A percentile compares a stretch with the other conserved stretches of the same genome.
phyloP scores from a whole-genome alignment of 1,140 invertebrate species.

The Harpegnathos saltator region DNA sequence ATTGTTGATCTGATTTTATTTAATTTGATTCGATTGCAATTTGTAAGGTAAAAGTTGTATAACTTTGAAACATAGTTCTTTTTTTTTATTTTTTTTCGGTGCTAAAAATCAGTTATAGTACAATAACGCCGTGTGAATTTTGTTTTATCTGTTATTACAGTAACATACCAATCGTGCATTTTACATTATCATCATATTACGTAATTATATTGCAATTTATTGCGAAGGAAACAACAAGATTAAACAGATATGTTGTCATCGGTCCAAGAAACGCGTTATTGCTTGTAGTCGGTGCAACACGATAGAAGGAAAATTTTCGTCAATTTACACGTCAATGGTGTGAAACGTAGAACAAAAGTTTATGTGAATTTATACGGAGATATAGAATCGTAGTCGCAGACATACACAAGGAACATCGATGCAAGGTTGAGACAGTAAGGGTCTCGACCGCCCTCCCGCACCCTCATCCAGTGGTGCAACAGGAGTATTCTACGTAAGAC shows the following conservation, averaged over 20 bases:
- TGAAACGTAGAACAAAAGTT: conserved; percentile 22
- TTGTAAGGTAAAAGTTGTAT: no score
- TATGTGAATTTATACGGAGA: background rate
- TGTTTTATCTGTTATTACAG: background rate
- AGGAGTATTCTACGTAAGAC: background rate
- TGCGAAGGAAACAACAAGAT: background rate
- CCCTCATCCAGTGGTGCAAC: background rate
- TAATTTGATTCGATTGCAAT: no score
- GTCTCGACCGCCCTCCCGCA: conserved; percentile 4
- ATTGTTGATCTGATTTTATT: no score
- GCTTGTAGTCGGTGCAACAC: background rate
- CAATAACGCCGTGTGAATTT: background rate
- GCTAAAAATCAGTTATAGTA: background rate
- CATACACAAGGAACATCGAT: conserved; percentile 56
- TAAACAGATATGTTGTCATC: background rate
- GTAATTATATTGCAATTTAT: conserved; percentile 2
- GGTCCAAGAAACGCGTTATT: background rate
- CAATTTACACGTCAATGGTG: background rate
- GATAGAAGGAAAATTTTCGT: no score
- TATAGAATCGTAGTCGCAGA: conserved; percentile 49
- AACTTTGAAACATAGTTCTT: no score
- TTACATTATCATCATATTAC: background rate
- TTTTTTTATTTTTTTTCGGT: background rate
- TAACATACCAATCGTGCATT: background rate
- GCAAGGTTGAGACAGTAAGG: conserved; percentile 73